A percentile compares a stretch with the other conserved stretches of the same genome.
phyloP scores from a whole-genome alignment of 1,140 invertebrate genomes.

The Euura saliciscinereae region DNA sequence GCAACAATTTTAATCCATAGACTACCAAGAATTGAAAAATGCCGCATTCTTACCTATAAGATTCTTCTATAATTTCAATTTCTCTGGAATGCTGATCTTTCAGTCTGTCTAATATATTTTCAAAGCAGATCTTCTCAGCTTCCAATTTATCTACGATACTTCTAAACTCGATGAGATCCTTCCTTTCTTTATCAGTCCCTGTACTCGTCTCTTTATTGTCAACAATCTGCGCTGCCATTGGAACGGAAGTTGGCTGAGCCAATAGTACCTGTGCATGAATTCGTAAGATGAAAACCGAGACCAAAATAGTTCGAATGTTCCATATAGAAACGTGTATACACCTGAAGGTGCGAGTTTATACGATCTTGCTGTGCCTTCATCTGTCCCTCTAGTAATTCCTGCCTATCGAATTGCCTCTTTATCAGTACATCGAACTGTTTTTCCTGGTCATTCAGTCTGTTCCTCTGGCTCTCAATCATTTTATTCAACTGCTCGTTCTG shows the following conservation, averaged over 20 bases:
- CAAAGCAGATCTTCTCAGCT: slow-evolving; percentile 47
- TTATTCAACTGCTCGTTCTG: slow-evolving; percentile 44
- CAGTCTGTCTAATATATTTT: slow-evolving; percentile 42
- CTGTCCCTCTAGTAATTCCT: slow-evolving; percentile 46
- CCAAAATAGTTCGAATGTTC: not conserved
- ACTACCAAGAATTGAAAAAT: slow-evolving; percentile 11
- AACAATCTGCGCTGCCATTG: slow-evolving; percentile 16
- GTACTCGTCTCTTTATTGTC: slow-evolving; percentile 24
- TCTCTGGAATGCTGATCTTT: slow-evolving; percentile 52
- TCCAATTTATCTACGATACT: slow-evolving; percentile 40
- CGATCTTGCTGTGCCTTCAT: slow-evolving; percentile 51
- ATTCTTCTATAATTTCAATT: slow-evolving; percentile 47
- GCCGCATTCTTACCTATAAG: slow-evolving; percentile 44
- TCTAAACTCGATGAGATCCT: slow-evolving; percentile 35
- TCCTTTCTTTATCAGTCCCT: slow-evolving; percentile 20
- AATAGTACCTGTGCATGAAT: slow-evolving; percentile 33
- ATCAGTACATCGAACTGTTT: slow-evolving; percentile 47
- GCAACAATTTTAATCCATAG: slow-evolving; percentile 15
- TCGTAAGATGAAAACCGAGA: not conserved
- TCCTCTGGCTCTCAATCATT: slow-evolving; percentile 39
- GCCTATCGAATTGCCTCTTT: slow-evolving; percentile 45
- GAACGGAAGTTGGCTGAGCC: slow-evolving; percentile 37
- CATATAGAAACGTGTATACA: slow-evolving; percentile 19
- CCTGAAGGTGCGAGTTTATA: slow-evolving; percentile 48
- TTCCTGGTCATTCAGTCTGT: slow-evolving; percentile 41